These are phyloP conservation scores for Alsophila aescularia DNA, from an alignment of 2,888 invertebrate genomes.

Conservation along the genomic window DNA sequence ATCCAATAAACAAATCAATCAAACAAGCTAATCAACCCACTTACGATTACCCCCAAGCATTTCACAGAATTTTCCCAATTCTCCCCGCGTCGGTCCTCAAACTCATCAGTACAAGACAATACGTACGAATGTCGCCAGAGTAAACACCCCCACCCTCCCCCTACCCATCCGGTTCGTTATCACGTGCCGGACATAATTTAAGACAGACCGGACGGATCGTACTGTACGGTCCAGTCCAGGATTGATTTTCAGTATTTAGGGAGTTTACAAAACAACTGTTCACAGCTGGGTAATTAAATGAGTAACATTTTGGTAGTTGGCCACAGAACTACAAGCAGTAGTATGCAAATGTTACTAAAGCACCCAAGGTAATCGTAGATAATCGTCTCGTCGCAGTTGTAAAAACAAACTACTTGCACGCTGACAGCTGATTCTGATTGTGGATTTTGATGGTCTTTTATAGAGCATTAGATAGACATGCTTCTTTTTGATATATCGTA, in stretches of 20 bases:
- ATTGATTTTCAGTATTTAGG: constrained; percentile 42
- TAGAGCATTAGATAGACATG: no score
- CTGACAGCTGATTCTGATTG: no score
- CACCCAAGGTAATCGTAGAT: no score
- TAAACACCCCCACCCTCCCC: constrained; percentile 53
- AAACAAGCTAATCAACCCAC: not conserved
- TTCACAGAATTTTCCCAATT: constrained; percentile 1
- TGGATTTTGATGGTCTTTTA: no score
- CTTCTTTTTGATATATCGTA: no score
- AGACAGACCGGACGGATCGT: constrained; percentile 56
- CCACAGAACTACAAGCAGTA: no score
- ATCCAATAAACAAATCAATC: not conserved
- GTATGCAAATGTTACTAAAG: no score
- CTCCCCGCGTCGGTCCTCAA: constrained; percentile 25
- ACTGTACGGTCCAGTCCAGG: constrained; percentile 45
- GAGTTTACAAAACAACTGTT: not conserved
- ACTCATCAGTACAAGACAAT: constrained; percentile 49
- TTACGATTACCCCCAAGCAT: not conserved
- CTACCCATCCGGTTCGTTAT: constrained; percentile 60
- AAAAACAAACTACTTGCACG: no score
- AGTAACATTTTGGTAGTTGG: no score
- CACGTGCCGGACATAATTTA: constrained; percentile 82
- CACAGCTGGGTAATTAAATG: no score
- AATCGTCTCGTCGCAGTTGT: no score
- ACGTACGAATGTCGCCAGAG: constrained; percentile 56